Evolutionary conservation across 2,797 vertebrate genomes (phyloP).

Genomic region (Crenuchus spilurus): DNA sequence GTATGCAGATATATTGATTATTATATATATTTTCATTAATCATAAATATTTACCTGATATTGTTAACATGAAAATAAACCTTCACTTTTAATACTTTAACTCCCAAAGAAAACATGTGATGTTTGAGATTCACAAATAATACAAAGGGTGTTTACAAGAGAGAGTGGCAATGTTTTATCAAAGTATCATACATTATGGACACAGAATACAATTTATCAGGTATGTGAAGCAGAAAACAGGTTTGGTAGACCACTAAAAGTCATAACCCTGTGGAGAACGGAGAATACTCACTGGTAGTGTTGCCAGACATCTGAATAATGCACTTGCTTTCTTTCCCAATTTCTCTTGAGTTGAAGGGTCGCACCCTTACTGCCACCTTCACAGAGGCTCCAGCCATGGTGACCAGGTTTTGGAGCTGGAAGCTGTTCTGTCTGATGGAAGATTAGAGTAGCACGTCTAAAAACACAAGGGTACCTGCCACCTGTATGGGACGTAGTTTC

Average conservation of each 20-base stretch:
- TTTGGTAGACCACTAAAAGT: background rate
- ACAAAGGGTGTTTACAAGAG: too few relatives aligned
- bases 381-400: slow-evolving; percentile 92
- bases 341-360: slow-evolving; percentile 97
- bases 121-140: too few relatives aligned
- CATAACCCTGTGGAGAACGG: background rate
- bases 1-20: too few relatives aligned
- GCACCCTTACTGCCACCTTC: slow-evolving; percentile 96
- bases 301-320: slow-evolving; percentile 98
- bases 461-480: slow-evolving; percentile 59
- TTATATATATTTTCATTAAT: too few relatives aligned
- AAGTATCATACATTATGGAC: slow-evolving; percentile 40
- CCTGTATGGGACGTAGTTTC: slow-evolving; percentile 56
- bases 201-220: slow-evolving; percentile 13
- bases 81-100: too few relatives aligned
- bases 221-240: background rate
- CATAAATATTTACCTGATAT: too few relatives aligned
- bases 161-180: slow-evolving; percentile 40
- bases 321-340: slow-evolving; percentile 94
- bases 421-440: slow-evolving; percentile 40
- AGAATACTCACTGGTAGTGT: slow-evolving; percentile 92
- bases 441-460: slow-evolving; percentile 58
- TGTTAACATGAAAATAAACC: too few relatives aligned
- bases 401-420: slow-evolving; percentile 31
- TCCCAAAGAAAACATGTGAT: too few relatives aligned